These are phyloP conservation scores for Bombus ignitus DNA, from an alignment of 1,140 invertebrate species.

Conservation along the genomic window DNA sequence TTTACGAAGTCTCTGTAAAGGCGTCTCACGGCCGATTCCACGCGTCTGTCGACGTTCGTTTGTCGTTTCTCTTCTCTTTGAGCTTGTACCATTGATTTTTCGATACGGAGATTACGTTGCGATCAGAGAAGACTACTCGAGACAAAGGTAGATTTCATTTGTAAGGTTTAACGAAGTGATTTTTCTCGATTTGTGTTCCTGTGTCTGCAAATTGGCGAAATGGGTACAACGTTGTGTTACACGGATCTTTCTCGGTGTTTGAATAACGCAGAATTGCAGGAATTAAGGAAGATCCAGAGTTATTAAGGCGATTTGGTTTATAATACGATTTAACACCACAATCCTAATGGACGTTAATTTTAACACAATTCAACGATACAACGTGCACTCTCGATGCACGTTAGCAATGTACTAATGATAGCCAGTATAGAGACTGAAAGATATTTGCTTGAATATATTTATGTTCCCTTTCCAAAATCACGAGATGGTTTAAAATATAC, in stretches of 20 bases:
- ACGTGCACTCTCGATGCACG: not conserved
- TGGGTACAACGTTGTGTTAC: no score
- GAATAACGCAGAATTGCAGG: not conserved
- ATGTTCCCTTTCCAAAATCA: not conserved
- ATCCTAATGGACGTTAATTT: not conserved
- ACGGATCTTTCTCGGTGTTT: not conserved
- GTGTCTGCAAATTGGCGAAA: not conserved
- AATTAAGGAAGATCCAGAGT: not conserved
- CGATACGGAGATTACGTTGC: conserved; percentile 6
- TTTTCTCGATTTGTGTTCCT: not conserved
- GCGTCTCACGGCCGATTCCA: not conserved
- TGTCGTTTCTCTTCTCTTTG: not conserved
- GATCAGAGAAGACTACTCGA: not conserved
- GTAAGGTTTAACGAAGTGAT: not conserved
- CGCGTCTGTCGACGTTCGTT: not conserved
- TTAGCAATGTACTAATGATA: not conserved
- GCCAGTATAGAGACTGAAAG: not conserved
- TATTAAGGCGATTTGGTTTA: not conserved
- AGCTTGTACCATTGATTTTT: conserved; percentile 27
- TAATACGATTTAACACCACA: not conserved
- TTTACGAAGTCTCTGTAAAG: conserved; percentile 29
- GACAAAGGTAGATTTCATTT: conserved; percentile 2
- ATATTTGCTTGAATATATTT: not conserved
- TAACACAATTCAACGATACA: not conserved
- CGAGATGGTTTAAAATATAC: not conserved